These are phyloP conservation scores for Myripristis murdjan DNA, from an alignment of 2,797 vertebrate genomes.

Conservation along the genomic window DNA sequence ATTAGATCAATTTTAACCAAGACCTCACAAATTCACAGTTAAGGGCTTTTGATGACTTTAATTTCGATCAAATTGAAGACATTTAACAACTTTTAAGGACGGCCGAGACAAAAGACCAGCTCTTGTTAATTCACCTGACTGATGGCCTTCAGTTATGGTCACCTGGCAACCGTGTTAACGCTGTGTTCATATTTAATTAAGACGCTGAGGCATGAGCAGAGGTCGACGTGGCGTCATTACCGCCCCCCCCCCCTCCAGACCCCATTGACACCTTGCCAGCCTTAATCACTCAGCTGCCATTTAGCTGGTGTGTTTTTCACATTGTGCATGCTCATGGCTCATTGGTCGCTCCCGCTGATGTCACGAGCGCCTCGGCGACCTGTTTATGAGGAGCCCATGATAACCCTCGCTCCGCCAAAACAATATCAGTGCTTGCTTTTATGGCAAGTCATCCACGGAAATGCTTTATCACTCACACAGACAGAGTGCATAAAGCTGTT, in stretches of 20 bases:
- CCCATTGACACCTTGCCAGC: conserved; percentile 13
- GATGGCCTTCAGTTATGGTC: conserved; percentile 68
- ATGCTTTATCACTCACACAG: conserved; percentile 45
- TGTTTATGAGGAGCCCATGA: conserved; percentile 56
- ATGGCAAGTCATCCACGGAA: conserved; percentile 41
- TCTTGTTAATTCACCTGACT: conserved; percentile 56
- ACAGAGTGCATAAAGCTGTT: conserved; percentile 17
- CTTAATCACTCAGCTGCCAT: conserved; percentile 43
- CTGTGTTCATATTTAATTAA: conserved; percentile 59
- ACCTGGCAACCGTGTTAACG: conserved; percentile 63
- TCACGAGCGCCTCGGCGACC: conserved; percentile 32
- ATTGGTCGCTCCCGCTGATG: conserved; percentile 39
- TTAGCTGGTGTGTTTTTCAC: conserved; percentile 21
- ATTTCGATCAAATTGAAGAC: too few relatives aligned
- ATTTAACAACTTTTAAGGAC: too few relatives aligned
- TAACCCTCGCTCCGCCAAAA: conserved; percentile 36
- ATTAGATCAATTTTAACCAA: too few relatives aligned
- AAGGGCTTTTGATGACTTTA: too few relatives aligned
- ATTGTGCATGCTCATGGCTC: conserved; percentile 30
- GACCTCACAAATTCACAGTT: too few relatives aligned
- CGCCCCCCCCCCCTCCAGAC: conserved; percentile 29
- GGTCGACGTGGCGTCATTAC: conserved; percentile 46
- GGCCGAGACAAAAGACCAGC: conserved; percentile 24
- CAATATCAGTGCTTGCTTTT: conserved; percentile 45
- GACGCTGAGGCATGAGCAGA: conserved; percentile 47